These are phyloP conservation scores for Caenorhabditis inopinata DNA, from an alignment of 1,140 invertebrate genomes.

Conservation along the genomic window DNA sequence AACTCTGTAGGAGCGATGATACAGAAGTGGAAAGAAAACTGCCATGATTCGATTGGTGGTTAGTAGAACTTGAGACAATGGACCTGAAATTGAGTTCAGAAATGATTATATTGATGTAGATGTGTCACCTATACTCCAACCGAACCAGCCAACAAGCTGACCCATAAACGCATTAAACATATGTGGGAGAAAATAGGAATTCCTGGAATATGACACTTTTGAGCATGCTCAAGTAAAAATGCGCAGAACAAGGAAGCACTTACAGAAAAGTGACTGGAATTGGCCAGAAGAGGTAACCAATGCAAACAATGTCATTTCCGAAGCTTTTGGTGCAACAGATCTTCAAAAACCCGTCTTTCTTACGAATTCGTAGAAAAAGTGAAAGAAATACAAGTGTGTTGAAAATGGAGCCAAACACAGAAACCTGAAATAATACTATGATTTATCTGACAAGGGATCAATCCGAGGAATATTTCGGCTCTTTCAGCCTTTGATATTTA, in stretches of 20 bases:
- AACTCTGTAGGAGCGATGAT: neutral
- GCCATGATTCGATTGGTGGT: neutral
- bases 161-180: slow-evolving; percentile 24
- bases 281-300: slow-evolving; percentile 13
- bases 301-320: slow-evolving; percentile 8
- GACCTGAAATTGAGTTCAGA: neutral
- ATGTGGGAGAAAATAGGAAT: neutral
- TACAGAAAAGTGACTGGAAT: slow-evolving; percentile 26
- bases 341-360: slow-evolving; percentile 11
- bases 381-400: neutral
- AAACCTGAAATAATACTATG: neutral
- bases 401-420: slow-evolving; percentile 2
- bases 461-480: no score
- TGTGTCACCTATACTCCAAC: slow-evolving; percentile 9
- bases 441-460: neutral
- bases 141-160: slow-evolving; percentile 12
- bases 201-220: neutral
- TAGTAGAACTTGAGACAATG: slow-evolving; percentile 11
- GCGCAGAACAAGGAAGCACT: neutral
- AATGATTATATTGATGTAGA: neutral
- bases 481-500: no score
- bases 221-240: no score
- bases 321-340: neutral
- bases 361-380: neutral
- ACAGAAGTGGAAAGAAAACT: neutral